Percentiles rank a stretch among this genome's conserved stretches.
These are phyloP conservation scores for Xyliphius kryptos DNA, from an alignment of 2,113 vertebrate genomes.

Conservation along the genomic window DNA sequence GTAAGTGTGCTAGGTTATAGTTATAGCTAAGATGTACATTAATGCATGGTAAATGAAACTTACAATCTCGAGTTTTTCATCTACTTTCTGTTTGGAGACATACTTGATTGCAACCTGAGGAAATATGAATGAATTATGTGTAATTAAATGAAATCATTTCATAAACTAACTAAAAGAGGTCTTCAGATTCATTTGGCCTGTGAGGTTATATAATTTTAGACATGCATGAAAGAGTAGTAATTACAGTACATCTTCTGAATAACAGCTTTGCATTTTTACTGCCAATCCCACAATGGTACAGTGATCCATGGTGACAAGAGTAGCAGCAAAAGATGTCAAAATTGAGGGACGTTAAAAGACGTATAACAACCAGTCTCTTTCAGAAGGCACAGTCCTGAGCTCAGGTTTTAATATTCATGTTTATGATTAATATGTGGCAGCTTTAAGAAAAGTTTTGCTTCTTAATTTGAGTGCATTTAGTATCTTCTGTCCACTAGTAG, in stretches of 20 bases:
- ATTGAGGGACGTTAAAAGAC: neutral
- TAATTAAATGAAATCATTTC: neutral
- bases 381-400: neutral
- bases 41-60: constrained; percentile 17
- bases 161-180: neutral
- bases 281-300: neutral
- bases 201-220: neutral
- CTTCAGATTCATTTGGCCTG: neutral
- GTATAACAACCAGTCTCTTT: neutral
- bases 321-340: constrained; percentile 3
- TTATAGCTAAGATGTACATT: neutral
- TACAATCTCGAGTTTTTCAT: constrained; percentile 46
- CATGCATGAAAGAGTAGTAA: constrained; percentile 1
- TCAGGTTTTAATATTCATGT: neutral
- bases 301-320: constrained; percentile 3
- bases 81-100: constrained; percentile 38
- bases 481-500: neutral
- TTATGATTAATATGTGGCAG: constrained; percentile 1
- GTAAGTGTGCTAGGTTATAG: neutral
- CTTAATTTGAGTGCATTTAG: neutral
- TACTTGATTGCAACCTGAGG: constrained; percentile 54
- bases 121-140: neutral
- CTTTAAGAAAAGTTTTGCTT: neutral
- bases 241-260: constrained; percentile 1
- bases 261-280: constrained; percentile 4